Percentiles rank a stretch among this genome's conserved stretches.
phyloP scores from a whole-genome alignment of 2,888 invertebrate genomes.

The Drosophila merina region DNA sequence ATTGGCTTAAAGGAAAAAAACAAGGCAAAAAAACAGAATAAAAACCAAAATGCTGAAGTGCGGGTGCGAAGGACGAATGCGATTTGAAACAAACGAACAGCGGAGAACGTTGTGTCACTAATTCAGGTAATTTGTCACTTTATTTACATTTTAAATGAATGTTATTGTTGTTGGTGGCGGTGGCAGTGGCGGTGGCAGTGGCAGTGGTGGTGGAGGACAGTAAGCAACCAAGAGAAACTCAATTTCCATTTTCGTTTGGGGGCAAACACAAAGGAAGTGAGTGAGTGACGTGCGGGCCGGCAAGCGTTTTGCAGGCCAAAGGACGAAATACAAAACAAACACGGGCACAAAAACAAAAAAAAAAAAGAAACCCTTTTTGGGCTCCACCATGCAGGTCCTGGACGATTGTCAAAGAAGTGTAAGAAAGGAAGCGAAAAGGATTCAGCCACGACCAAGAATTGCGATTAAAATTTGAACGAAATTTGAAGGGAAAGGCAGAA shows the following conservation, averaged over 20 bases:
- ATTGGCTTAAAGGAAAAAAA: constrained; percentile 11
- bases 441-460: constrained; percentile 60
- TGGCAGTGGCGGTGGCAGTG: constrained; percentile 14
- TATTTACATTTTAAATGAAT: constrained; percentile 78
- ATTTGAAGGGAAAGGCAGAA: constrained; percentile 56
- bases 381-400: constrained; percentile 15
- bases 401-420: constrained; percentile 30
- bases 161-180: constrained; percentile 46
- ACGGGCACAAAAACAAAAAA: constrained; percentile 5
- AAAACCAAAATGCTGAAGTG: not conserved
- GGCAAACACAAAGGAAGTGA: constrained; percentile 70
- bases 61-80: constrained; percentile 3
- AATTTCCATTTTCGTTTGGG: constrained; percentile 75
- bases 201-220: constrained; percentile 29
- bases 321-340: constrained; percentile 36
- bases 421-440: constrained; percentile 37
- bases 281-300: constrained; percentile 61
- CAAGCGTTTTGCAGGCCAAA: constrained; percentile 11
- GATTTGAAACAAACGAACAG: constrained; percentile 45
- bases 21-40: not conserved
- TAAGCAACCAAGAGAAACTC: constrained; percentile 71
- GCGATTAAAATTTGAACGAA: constrained; percentile 73
- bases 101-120: constrained; percentile 68
- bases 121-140: constrained; percentile 79
- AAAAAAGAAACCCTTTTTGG: constrained; percentile 42